Base-by-base conservation (phyloP, 2,113 vertebrate species). In the Mastomys natalensis region DNA sequence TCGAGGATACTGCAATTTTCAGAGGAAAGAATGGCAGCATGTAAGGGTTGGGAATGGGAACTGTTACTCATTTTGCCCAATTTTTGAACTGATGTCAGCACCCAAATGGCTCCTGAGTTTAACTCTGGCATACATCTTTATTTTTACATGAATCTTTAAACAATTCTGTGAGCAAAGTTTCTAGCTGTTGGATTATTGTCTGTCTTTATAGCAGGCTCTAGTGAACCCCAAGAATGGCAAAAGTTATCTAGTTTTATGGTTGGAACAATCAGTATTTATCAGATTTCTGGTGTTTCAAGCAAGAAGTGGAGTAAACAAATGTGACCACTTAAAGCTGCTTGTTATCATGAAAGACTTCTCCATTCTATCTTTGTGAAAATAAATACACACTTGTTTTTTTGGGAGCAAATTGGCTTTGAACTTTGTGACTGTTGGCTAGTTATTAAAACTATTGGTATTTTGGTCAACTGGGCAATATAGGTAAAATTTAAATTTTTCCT, bases 1-100 rank as follows among this genome's bases (percentile, higher is more conserved):
- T 17, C n/a, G 97, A 98, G 98, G 98, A 98, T 99, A 98, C 98
- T 98, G 98, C 98, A 98, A 92, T 98, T 98, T 98, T 98, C 98
- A 92, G 94, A 98, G 97, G 96, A 96, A 95, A 95, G 93, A 97
- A 87, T 77, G 98, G 98, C 98, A 98, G 97, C 98, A 98, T 95
- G 91, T 97, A 95, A 96, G 93, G 66, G 98, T 98, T 96, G 95
- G 98, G 95, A 95, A 90, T 95, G 96, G 96, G 96, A 98, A 97
- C 97, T 98, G 84, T 94, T 95, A 98, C 98, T 98, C 97, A 76
- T 98, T 98, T 99, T 98, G 98, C 98, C 98, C 98, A 98, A 97
- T 95, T 98, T 94, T 98, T 98, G 93, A 98, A 98, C 97, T 89
- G 97, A 97, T 97, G 98, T 89, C 94, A 98, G 94, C 96, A 34